phyloP scores from a whole-genome alignment of 2,113 vertebrate species.

The Halcyon senegalensis region DNA sequence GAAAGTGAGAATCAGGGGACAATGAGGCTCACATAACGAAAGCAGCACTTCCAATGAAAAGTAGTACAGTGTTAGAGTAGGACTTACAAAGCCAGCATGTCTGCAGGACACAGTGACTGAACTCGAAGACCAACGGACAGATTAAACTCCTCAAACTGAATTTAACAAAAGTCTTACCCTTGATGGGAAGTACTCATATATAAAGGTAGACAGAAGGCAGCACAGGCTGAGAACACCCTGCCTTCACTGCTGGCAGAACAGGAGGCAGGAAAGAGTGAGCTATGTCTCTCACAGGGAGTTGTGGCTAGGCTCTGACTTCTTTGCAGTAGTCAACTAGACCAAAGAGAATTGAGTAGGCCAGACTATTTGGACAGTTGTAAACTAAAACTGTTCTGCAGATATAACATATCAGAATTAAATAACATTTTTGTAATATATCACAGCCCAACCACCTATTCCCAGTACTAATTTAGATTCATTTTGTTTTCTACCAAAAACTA shows the following conservation, averaged over 20 bases:
- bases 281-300: neutral
- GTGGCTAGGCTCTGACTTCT: conserved; percentile 9
- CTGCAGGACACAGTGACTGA: neutral
- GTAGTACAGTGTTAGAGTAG: neutral
- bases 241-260: neutral
- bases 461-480: neutral
- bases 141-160: neutral
- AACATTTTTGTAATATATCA: neutral
- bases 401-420: conserved; percentile 4
- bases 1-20: neutral
- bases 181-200: neutral
- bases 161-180: neutral
- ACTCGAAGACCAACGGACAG: neutral
- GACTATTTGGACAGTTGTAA: neutral
- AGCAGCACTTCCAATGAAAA: neutral
- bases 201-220: neutral
- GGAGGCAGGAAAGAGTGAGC: neutral
- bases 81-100: neutral
- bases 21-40: neutral
- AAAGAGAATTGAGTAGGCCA: neutral
- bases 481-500: conserved; percentile 21
- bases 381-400: neutral
- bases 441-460: neutral
- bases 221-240: neutral
- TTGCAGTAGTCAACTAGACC: neutral